Percentiles rank a stretch among this genome's conserved stretches.
phyloP scores from a whole-genome alignment of 2,113 vertebrate species.

The Probosciger aterrimus region DNA sequence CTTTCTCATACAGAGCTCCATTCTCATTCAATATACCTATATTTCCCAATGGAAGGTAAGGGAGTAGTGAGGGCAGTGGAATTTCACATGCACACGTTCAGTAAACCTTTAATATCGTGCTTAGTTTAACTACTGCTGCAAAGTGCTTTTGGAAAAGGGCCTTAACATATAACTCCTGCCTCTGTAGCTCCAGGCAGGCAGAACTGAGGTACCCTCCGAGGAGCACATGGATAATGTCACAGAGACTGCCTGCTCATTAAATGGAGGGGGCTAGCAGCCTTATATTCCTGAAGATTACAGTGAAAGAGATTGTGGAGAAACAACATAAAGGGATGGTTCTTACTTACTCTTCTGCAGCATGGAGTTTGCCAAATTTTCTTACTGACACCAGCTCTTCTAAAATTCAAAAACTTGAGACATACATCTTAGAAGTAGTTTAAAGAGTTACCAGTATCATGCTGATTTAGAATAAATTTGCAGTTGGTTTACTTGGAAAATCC shows the following conservation, averaged over 20 bases:
- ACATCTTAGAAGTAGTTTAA: not conserved
- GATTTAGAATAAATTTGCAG: not conserved
- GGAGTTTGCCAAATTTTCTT: not conserved
- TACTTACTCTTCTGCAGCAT: not conserved
- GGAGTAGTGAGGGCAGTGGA: not conserved
- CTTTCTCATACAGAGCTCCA: not conserved
- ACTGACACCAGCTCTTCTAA: not conserved
- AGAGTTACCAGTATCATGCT: not conserved
- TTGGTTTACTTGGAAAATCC: not conserved
- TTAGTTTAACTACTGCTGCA: not conserved
- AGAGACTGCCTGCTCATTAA: not conserved
- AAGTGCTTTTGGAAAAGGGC: not conserved
- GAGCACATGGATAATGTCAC: not conserved
- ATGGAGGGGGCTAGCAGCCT: not conserved
- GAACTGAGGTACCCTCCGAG: not conserved
- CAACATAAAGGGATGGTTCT: not conserved
- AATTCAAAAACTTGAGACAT: not conserved
- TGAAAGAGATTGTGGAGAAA: not conserved
- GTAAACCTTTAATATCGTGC: not conserved
- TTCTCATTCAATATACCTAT: not conserved
- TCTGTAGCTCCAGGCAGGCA: not conserved
- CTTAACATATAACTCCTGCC: not conserved
- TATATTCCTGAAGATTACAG: not conserved
- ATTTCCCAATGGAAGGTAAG: not conserved
- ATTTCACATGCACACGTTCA: not conserved